These are phyloP conservation scores for Myotis myotis DNA, from an alignment of 2,797 vertebrate genomes.

Conservation along the genomic window DNA sequence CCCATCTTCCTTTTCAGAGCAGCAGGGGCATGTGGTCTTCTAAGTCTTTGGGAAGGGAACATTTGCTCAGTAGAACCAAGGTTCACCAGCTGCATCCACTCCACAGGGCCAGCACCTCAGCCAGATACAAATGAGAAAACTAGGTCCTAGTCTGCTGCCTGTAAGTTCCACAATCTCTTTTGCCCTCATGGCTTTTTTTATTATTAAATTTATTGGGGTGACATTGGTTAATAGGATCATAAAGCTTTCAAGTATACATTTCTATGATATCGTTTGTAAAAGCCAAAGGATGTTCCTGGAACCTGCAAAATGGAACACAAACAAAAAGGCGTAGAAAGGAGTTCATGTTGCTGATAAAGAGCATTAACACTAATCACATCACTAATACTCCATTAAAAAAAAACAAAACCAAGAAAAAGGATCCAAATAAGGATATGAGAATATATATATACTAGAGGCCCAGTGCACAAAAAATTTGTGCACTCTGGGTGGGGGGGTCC, in stretches of 20 bases:
- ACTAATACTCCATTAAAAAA: background rate
- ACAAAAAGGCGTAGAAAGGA: background rate
- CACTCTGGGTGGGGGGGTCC: too few species aligned
- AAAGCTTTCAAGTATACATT: background rate
- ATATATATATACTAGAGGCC: background rate
- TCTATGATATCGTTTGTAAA: background rate
- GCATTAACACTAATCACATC: background rate
- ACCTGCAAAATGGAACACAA: background rate
- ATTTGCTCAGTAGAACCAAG: background rate
- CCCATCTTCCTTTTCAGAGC: background rate
- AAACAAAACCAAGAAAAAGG: constrained; percentile 25
- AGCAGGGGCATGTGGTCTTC: background rate
- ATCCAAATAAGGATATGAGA: background rate
- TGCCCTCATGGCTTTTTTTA: constrained; percentile 7
- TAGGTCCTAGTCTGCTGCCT: background rate
- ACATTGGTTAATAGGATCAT: background rate
- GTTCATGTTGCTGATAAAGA: background rate
- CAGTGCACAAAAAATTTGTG: too few species aligned
- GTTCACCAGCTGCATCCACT: background rate
- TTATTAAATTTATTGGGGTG: background rate
- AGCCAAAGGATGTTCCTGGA: background rate
- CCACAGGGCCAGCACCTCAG: background rate
- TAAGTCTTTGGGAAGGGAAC: background rate
- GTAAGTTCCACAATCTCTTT: background rate
- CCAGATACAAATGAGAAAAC: background rate